Evolutionary conservation across 2,888 invertebrate genomes (phyloP).

Genomic region (Eilema sororculum): DNA sequence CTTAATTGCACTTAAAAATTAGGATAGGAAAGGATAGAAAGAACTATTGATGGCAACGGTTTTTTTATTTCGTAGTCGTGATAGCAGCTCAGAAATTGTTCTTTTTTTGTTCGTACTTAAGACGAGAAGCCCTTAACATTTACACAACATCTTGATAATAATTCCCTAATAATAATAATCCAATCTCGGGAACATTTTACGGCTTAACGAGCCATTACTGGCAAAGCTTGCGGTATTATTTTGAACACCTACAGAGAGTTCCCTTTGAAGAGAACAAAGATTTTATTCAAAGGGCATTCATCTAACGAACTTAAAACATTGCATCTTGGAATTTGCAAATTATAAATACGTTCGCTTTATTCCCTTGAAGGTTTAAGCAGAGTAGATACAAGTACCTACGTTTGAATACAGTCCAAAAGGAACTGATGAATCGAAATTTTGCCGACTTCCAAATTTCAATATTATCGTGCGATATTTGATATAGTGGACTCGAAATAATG

Average conservation of each 20-base stretch:
- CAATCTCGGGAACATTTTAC: neutral
- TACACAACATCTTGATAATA: neutral
- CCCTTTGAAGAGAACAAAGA: neutral
- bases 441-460: neutral
- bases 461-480: neutral
- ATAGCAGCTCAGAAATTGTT: too few relatives aligned
- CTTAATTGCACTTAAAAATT: too few relatives aligned
- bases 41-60: too few relatives aligned
- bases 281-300: constrained; percentile 4
- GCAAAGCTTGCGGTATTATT: neutral
- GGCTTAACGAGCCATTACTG: neutral
- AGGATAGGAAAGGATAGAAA: too few relatives aligned
- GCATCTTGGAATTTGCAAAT: neutral
- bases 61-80: too few relatives aligned
- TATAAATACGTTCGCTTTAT: neutral
- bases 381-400: neutral
- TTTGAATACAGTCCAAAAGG: neutral
- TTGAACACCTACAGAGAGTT: neutral
- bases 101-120: too few relatives aligned
- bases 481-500: too few relatives aligned
- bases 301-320: constrained; percentile 5
- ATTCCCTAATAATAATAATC: neutral
- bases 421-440: neutral
- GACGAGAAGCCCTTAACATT: neutral
- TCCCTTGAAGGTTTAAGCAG: neutral